These are phyloP conservation scores for Burhinus bistriatus DNA, from an alignment of 2,113 vertebrate genomes.

Conservation along the genomic window DNA sequence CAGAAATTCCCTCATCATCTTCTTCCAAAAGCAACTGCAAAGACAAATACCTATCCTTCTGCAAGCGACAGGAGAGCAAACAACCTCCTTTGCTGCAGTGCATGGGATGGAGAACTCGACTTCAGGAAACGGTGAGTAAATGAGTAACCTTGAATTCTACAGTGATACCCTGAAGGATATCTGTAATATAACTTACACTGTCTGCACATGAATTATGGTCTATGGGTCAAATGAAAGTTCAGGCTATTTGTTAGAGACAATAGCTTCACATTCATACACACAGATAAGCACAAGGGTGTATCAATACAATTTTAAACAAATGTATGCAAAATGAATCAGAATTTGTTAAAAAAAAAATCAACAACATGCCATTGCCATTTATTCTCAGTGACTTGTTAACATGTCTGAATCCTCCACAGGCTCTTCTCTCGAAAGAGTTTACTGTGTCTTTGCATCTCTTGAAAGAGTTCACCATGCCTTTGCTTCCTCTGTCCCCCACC, in stretches of 20 bases:
- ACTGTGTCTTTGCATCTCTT: neutral
- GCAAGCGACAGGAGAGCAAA: neutral
- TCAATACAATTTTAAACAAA: neutral
- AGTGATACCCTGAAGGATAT: neutral
- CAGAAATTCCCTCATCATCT: neutral
- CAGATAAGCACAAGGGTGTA: neutral
- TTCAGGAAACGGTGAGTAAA: constrained; percentile 13
- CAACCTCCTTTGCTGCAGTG: neutral
- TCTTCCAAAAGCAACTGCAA: neutral
- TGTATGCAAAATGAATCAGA: neutral
- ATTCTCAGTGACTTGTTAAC: neutral
- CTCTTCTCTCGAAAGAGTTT: neutral
- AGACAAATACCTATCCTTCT: neutral
- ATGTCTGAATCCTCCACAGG: neutral
- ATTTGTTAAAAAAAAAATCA: neutral
- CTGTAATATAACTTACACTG: neutral
- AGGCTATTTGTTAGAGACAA: neutral
- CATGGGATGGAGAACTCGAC: neutral
- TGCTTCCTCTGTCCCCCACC: neutral
- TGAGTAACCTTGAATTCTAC: constrained; percentile 27
- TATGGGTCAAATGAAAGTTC: neutral
- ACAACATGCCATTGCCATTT: neutral
- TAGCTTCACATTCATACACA: neutral
- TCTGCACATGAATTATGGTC: neutral
- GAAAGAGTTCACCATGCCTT: neutral